phyloP scores from a whole-genome alignment of 1,140 invertebrate species.

The Ylistrum balloti region DNA sequence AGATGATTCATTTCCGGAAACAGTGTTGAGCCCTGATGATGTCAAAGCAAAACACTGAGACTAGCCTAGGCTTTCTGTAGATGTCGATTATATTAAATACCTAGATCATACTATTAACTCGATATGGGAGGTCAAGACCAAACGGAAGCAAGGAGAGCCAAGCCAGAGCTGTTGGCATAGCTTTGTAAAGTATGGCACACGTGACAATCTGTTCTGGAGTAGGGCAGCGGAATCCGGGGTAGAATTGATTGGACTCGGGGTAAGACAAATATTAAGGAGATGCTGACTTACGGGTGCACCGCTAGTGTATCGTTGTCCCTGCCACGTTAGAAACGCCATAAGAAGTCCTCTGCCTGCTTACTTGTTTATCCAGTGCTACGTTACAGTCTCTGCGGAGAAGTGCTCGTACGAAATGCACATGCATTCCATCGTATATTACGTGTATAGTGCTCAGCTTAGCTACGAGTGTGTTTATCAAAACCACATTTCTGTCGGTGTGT shows the following conservation, averaged over 20 bases:
- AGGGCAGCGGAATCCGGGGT: background rate
- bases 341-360: background rate
- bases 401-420: slow-evolving; percentile 25
- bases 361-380: background rate
- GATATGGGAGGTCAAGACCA: background rate
- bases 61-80: too few relatives aligned
- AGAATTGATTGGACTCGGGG: background rate
- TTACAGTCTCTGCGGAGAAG: background rate
- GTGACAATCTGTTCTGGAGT: background rate
- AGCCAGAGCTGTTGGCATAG: background rate
- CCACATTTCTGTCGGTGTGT: slow-evolving; percentile 25
- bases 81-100: too few relatives aligned
- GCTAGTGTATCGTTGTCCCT: background rate
- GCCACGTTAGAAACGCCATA: slow-evolving; percentile 2
- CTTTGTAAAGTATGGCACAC: background rate
- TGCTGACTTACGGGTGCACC: slow-evolving; percentile 28
- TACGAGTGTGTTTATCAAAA: background rate
- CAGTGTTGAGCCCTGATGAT: too few relatives aligned
- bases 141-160: background rate
- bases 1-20: too few relatives aligned
- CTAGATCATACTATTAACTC: background rate
- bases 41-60: too few relatives aligned
- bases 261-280: background rate
- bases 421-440: slow-evolving; percentile 38
- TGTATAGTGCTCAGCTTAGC: slow-evolving; percentile 11